Percentiles rank a stretch among this genome's conserved stretches.
phyloP scores from a whole-genome alignment of 2,113 vertebrate genomes.

The Dissostichus mawsoni region DNA sequence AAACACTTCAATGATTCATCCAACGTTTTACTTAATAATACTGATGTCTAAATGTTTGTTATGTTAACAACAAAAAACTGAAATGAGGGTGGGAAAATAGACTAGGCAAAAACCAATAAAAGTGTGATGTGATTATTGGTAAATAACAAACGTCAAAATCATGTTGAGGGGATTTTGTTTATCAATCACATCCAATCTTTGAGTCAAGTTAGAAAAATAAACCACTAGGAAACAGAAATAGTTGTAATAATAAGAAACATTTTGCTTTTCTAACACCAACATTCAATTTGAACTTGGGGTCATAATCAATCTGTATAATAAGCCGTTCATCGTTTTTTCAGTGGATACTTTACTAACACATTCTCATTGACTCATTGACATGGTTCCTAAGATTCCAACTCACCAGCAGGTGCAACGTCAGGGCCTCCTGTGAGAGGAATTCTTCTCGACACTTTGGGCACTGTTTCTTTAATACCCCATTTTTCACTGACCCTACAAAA shows the following conservation, averaged over 20 bases:
- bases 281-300: not conserved
- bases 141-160: not conserved
- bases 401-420: slow-evolving; percentile 92
- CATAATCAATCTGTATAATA: not conserved
- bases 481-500: slow-evolving; percentile 82
- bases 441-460: slow-evolving; percentile 93
- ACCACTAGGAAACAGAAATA: not conserved
- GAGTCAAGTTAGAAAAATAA: not conserved
- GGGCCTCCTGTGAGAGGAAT: slow-evolving; percentile 88
- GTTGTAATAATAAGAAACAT: not conserved
- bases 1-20: not conserved
- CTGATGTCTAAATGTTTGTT: not conserved
- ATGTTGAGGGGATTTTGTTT: not conserved
- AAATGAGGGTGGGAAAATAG: too few species aligned
- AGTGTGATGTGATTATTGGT: not conserved
- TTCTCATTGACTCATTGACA: not conserved
- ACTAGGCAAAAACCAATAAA: too few species aligned
- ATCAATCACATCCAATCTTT: not conserved
- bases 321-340: not conserved
- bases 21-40: too few species aligned
- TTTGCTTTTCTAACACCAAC: too few species aligned
- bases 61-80: not conserved
- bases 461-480: slow-evolving; percentile 88
- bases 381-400: slow-evolving; percentile 35
- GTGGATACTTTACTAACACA: not conserved